Conservation (phyloP, 1,140 invertebrate genomes). For the Heliconius congener region DNA sequence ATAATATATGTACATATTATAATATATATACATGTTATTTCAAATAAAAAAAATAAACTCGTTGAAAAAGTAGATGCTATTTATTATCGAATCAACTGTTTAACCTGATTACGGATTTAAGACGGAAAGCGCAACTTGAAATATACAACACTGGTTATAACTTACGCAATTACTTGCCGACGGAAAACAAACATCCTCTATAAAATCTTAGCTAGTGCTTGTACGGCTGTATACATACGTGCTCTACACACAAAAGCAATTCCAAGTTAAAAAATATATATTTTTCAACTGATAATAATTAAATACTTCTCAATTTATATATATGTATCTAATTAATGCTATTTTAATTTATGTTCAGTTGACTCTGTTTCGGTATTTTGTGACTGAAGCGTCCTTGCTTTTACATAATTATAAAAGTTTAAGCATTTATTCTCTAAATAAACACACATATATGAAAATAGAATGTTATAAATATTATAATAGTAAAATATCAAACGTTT, state of each 20-base stretch:
- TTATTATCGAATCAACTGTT: not conserved
- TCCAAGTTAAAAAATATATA: no score
- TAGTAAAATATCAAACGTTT: no score
- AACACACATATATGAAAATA: not conserved
- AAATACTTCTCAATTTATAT: no score
- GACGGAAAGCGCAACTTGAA: slow-evolving; percentile 11
- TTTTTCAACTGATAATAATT: no score
- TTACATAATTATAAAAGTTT: not conserved
- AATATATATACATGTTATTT: not conserved
- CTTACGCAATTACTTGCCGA: slow-evolving; percentile 29
- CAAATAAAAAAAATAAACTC: not conserved
- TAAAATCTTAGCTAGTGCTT: not conserved
- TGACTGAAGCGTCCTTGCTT: no score
- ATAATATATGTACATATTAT: not conserved
- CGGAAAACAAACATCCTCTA: slow-evolving; percentile 28
- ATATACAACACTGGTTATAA: slow-evolving; percentile 14
- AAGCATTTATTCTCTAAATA: not conserved
- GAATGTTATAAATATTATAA: no score
- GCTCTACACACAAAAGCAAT: not conserved
- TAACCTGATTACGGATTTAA: not conserved
- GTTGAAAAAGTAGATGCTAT: not conserved
- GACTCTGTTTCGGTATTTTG: no score
- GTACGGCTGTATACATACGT: not conserved
- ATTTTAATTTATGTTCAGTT: no score
- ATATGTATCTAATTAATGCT: no score